Conservation (phyloP, 2,113 vertebrate genomes). For the Argyrosomus japonicus region DNA sequence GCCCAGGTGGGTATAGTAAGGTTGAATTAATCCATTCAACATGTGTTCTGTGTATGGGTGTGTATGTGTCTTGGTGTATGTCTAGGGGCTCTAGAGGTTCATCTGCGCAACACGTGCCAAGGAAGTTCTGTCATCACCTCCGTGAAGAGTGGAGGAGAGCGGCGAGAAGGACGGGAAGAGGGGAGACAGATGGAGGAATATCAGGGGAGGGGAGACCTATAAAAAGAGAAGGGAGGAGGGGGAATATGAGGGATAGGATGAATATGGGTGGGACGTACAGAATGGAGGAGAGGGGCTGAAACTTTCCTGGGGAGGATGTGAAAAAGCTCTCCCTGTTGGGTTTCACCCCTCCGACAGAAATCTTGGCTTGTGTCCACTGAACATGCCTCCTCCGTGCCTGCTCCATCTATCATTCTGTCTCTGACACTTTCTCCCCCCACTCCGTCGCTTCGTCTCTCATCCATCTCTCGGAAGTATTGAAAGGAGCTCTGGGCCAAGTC, state of each 20-base stretch:
- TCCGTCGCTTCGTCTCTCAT: slow-evolving; percentile 41
- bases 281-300: slow-evolving; percentile 13
- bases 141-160: slow-evolving; percentile 43
- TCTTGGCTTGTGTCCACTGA: slow-evolving; percentile 65
- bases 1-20: slow-evolving; percentile 38
- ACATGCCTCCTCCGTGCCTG: slow-evolving; percentile 64
- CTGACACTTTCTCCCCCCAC: slow-evolving; percentile 5
- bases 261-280: slow-evolving; percentile 25
- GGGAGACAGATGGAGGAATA: slow-evolving; percentile 63
- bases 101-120: slow-evolving; percentile 76
- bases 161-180: slow-evolving; percentile 46
- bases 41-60: slow-evolving; percentile 48
- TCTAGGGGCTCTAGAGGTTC: slow-evolving; percentile 56
- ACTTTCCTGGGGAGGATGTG: slow-evolving; percentile 44
- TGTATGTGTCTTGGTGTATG: slow-evolving; percentile 43
- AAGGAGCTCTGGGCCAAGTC: slow-evolving; percentile 52
- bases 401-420: slow-evolving; percentile 73
- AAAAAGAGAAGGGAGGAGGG: slow-evolving; percentile 59
- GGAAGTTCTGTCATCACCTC: slow-evolving; percentile 78
- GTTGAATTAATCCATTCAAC: slow-evolving; percentile 63
- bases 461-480: slow-evolving; percentile 59
- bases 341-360: slow-evolving; percentile 42
- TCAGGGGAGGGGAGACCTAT: slow-evolving; percentile 57
- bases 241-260: slow-evolving; percentile 37
- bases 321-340: slow-evolving; percentile 66